Evolutionary conservation across 2,797 vertebrate genomes (phyloP).

Genomic region (Spea hammondii): DNA sequence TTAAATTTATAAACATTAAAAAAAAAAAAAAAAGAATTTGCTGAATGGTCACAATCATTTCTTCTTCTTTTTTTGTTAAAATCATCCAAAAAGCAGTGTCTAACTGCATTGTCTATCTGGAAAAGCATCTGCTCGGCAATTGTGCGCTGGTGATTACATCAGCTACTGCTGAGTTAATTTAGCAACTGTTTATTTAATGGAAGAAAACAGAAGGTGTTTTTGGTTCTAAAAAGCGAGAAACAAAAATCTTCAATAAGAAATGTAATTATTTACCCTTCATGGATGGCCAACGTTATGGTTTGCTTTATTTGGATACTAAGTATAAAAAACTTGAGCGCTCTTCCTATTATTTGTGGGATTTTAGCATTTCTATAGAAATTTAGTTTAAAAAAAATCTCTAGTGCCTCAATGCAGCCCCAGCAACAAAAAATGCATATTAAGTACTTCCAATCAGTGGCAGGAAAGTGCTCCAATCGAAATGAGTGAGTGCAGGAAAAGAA

Average conservation of each 20-base stretch:
- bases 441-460: no score
- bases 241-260: constrained; percentile 12
- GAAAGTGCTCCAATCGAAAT: no score
- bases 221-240: constrained; percentile 4
- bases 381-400: no score
- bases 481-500: no score
- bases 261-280: constrained; percentile 41
- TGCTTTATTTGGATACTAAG: constrained; percentile 3
- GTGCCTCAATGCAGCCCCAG: no score
- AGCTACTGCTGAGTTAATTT: constrained; percentile 43
- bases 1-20: no score
- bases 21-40: no score
- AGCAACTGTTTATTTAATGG: constrained; percentile 41
- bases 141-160: constrained; percentile 9
- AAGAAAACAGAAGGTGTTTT: constrained; percentile 47
- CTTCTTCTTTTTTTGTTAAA: constrained; percentile 1
- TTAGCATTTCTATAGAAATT: not conserved
- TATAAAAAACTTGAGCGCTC: not conserved
- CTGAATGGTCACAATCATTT: not conserved
- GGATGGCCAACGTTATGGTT: constrained; percentile 33
- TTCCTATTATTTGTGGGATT: not conserved
- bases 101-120: constrained; percentile 21
- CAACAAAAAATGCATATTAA: no score
- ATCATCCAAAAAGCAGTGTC: not conserved
- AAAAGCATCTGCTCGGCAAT: constrained; percentile 39